phyloP scores from a whole-genome alignment of 2,113 vertebrate genomes.

The Mastomys coucha region DNA sequence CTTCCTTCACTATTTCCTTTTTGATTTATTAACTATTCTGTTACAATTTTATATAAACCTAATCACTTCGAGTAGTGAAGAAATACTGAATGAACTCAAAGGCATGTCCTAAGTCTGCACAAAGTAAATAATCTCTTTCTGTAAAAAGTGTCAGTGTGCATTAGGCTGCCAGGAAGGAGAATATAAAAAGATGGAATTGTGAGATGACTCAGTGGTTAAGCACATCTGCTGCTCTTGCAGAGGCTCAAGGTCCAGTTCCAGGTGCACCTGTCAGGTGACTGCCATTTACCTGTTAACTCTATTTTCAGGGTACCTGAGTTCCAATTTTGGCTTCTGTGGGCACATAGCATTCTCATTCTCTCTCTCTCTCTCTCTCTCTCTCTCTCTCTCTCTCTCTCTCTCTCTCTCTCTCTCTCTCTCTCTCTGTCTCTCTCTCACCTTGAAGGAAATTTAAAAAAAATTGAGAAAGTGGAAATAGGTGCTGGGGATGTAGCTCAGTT shows the following conservation, averaged over 20 bases:
- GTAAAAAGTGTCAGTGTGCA: not conserved
- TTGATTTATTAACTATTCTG: constrained; percentile 65
- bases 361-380: too few species aligned
- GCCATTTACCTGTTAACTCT: not conserved
- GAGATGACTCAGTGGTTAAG: not conserved
- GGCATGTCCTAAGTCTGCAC: not conserved
- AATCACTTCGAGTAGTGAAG: not conserved
- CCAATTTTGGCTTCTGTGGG: not conserved
- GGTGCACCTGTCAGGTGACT: not conserved
- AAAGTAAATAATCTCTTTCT: not conserved
- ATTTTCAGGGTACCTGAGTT: not conserved
- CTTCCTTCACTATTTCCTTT: constrained; percentile 50
- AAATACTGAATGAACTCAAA: constrained; percentile 9
- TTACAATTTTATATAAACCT: not conserved
- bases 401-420: too few species aligned
- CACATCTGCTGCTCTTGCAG: not conserved
- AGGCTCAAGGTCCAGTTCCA: not conserved
- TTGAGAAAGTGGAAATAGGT: not conserved
- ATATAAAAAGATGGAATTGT: not conserved
- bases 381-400: too few species aligned
- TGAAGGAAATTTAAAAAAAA: not conserved
- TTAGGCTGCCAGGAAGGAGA: not conserved
- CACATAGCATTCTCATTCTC: too few species aligned
- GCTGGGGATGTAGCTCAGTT: not conserved
- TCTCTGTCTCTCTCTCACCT: not conserved